Evolutionary conservation across 1,140 invertebrate species (phyloP).

Genomic region (Sminthurinus signatus): DNA sequence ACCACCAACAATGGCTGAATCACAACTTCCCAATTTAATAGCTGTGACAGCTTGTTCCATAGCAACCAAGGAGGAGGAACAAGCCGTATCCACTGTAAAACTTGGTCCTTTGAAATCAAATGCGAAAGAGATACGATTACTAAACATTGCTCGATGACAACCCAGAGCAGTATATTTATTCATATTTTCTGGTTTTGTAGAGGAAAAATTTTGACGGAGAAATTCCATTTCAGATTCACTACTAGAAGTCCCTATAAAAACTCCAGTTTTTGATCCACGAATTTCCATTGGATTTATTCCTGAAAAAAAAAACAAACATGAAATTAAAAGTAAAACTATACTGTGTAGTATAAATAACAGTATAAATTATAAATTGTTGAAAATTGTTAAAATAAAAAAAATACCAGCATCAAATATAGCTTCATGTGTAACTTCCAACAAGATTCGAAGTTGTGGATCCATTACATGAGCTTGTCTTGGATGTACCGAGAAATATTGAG

Average conservation of each 20-base stretch:
- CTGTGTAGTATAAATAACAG: not conserved
- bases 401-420: slow-evolving; percentile 56
- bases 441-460: slow-evolving; percentile 56
- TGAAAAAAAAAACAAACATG: slow-evolving; percentile 22
- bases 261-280: slow-evolving; percentile 50
- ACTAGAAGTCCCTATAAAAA: slow-evolving; percentile 51
- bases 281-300: slow-evolving; percentile 44
- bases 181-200: slow-evolving; percentile 45
- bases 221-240: slow-evolving; percentile 30
- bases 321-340: not conserved
- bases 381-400: not conserved
- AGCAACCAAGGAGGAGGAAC: slow-evolving; percentile 54
- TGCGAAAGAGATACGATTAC: slow-evolving; percentile 58
- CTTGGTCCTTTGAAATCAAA: slow-evolving; percentile 56
- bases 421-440: slow-evolving; percentile 57
- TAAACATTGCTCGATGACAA: not conserved
- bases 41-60: slow-evolving; percentile 51
- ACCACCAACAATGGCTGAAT: slow-evolving; percentile 43
- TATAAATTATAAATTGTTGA: not conserved
- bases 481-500: slow-evolving; percentile 53
- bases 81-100: slow-evolving; percentile 51
- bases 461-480: slow-evolving; percentile 50
- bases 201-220: slow-evolving; percentile 14
- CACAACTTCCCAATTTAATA: slow-evolving; percentile 52
- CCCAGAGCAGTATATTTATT: slow-evolving; percentile 33